A percentile compares a stretch with the other conserved stretches of the same genome.
These are phyloP conservation scores for Atlantisia rogersi DNA, from an alignment of 2,113 vertebrate species.

Conservation along the genomic window DNA sequence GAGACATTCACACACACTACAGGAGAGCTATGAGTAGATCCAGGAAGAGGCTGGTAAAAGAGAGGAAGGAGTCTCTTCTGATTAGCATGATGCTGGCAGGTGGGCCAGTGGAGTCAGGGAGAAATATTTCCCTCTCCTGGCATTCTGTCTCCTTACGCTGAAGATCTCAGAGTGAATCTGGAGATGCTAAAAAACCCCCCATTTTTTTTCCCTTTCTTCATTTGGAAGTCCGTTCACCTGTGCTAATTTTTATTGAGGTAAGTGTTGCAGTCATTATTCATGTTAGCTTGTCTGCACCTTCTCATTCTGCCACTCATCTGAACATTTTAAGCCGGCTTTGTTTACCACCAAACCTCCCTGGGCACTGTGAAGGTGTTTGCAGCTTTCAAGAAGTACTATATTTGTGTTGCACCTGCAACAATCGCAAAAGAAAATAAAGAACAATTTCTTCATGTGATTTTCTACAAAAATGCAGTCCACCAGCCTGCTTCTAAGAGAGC, in stretches of 20 bases:
- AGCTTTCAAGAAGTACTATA: constrained; percentile 23
- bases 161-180: not conserved
- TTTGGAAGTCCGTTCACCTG: not conserved
- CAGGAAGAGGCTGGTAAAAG: not conserved
- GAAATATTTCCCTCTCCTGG: not conserved
- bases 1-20: not conserved
- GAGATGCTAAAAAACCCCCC: not conserved
- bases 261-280: not conserved
- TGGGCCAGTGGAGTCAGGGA: not conserved
- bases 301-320: not conserved
- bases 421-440: constrained; percentile 57
- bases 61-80: not conserved
- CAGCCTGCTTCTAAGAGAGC: constrained; percentile 29
- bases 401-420: constrained; percentile 53
- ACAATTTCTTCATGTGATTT: constrained; percentile 49
- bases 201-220: not conserved
- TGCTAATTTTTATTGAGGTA: not conserved
- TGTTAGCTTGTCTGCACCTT: not conserved
- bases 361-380: constrained; percentile 19
- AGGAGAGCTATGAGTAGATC: not conserved
- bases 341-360: not conserved
- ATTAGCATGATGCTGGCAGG: not conserved
- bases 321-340: not conserved
- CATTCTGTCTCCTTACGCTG: not conserved
- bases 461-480: constrained; percentile 23